phyloP scores from a whole-genome alignment of 2,888 invertebrate species.

The Epiblema foenella region DNA sequence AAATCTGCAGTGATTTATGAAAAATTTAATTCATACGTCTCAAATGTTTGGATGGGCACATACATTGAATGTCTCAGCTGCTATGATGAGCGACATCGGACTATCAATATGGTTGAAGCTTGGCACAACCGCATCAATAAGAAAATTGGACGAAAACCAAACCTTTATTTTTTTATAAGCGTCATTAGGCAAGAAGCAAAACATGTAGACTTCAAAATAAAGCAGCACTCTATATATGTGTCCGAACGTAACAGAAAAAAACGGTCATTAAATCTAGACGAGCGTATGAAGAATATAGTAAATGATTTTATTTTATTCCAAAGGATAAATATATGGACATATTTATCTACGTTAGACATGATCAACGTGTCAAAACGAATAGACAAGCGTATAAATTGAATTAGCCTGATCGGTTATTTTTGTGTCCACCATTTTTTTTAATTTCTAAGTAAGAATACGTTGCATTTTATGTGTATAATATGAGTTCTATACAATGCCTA shows the following conservation, averaged over 20 bases:
- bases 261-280: not conserved
- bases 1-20: conserved; percentile 8
- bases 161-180: conserved; percentile 10
- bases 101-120: conserved; percentile 10
- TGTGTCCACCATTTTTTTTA: not conserved
- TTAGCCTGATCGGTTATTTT: conserved; percentile 3
- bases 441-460: conserved; percentile 7
- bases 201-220: conserved; percentile 11
- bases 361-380: conserved; percentile 7
- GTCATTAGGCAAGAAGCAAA: conserved; percentile 10
- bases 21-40: conserved; percentile 11
- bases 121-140: conserved; percentile 11
- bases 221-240: conserved; percentile 2
- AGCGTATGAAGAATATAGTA: conserved; percentile 6
- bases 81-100: conserved; percentile 8
- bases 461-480: not conserved
- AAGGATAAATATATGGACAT: conserved; percentile 10
- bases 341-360: conserved; percentile 5
- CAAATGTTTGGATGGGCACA: conserved; percentile 11
- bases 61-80: conserved; percentile 5
- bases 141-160: conserved; percentile 7
- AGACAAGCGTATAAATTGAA: conserved; percentile 8
- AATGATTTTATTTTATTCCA: conserved; percentile 11
- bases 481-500: not conserved
- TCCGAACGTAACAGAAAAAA: conserved; percentile 8